Evolutionary conservation across 2,888 invertebrate species (phyloP).

Genomic region (Patella caerulea): DNA sequence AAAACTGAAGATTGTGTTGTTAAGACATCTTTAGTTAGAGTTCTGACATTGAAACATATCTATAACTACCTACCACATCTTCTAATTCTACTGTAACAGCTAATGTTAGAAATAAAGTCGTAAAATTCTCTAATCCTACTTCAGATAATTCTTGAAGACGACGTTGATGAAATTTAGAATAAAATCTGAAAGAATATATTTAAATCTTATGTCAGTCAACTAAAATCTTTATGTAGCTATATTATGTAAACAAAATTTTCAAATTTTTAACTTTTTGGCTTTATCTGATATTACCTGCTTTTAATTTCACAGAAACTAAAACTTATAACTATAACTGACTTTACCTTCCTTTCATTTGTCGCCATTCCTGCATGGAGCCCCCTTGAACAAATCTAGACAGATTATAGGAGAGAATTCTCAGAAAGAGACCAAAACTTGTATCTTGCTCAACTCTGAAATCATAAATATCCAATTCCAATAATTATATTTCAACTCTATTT

Average conservation of each 20-base stretch:
- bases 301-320: constrained; percentile 7
- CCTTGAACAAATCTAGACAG: constrained; percentile 39
- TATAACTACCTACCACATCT: constrained; percentile 53
- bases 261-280: too few relatives aligned
- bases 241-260: too few relatives aligned
- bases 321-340: background rate
- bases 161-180: constrained; percentile 63
- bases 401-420: constrained; percentile 49
- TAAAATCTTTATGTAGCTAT: background rate
- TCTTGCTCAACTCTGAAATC: constrained; percentile 45
- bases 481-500: too few relatives aligned
- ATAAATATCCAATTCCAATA: background rate
- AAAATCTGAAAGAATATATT: constrained; percentile 44
- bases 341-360: constrained; percentile 62
- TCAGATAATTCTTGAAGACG: constrained; percentile 62
- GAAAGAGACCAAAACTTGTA: constrained; percentile 57
- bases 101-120: constrained; percentile 57
- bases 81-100: constrained; percentile 53
- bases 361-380: constrained; percentile 54
- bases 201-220: background rate
- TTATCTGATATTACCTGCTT: too few relatives aligned
- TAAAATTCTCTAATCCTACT: constrained; percentile 60
- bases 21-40: too few relatives aligned
- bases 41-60: too few relatives aligned
- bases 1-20: too few relatives aligned